phyloP scores from a whole-genome alignment of 2,113 vertebrate species.

The Cyprinodon brontotheroides region DNA sequence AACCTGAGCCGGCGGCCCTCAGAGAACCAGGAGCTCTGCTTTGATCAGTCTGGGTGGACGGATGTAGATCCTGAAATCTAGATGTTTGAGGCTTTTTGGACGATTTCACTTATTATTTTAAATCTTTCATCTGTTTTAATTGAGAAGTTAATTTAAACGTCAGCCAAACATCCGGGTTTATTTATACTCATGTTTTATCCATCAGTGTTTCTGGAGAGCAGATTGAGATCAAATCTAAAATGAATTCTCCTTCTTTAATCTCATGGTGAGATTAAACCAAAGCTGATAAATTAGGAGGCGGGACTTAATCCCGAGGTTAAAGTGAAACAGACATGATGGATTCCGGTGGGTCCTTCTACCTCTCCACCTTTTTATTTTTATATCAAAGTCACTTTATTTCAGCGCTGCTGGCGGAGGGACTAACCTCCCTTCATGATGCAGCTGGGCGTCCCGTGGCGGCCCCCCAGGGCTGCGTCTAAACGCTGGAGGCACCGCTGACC shows the following conservation, averaged over 20 bases:
- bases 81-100: constrained; percentile 15
- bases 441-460: no score
- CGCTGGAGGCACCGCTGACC: constrained; percentile 18
- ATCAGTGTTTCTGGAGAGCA: not conserved
- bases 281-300: not conserved
- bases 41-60: no score
- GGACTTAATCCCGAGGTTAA: not conserved
- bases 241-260: constrained; percentile 3
- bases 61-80: not conserved
- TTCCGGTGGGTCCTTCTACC: constrained; percentile 39
- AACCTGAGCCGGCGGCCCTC: constrained; percentile 4
- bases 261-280: not conserved
- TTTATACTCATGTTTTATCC: constrained; percentile 33
- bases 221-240: constrained; percentile 9
- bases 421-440: not conserved
- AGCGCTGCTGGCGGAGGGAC: constrained; percentile 36
- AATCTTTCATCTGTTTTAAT: constrained; percentile 39
- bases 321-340: no score
- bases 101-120: constrained; percentile 39
- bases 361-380: constrained; percentile 32
- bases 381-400: constrained; percentile 48
- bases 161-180: constrained; percentile 39
- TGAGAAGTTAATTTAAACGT: constrained; percentile 41
- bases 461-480: no score
- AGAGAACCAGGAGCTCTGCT: no score